Evolutionary conservation across 2,888 invertebrate species (phyloP), one percentile per base, ranked within the genome.

Genomic region (Conus canariensis): DNA sequence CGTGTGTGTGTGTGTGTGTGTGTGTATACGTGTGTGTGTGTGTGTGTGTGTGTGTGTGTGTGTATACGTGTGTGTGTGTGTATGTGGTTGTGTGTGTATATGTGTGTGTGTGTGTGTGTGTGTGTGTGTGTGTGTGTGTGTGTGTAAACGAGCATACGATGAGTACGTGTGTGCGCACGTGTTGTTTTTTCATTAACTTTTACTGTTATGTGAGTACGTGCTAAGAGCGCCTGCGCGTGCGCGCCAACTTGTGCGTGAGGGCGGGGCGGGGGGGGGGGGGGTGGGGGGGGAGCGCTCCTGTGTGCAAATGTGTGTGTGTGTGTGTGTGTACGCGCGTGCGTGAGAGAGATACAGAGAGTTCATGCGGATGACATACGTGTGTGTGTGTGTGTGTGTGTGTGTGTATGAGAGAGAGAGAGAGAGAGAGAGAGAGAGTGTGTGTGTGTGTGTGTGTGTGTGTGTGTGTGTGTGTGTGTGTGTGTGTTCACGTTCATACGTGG

Each of bases 81-180:
- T 74, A 7, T 74, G 74, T 74, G 74, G 10, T 4, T 74, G 19
- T 74, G 74, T 74, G 74, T 74, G n/a, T 74, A 7, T 74, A 7
- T 74, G 74, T 74, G 74, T 74, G 74, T 74, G n/a, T 74, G 74
- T 74, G 74, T 74, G 74, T 74, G 74, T 22, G n/a, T n/a, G 74
- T 22, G 74, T 9, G 74, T 74, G 74, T n/a, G 74, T 74, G 74
- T n/a, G 80, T 80, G 80, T 45, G 80, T 80, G 80, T 45, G 80
- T 80, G 25, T 14, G 80, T 80, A 19, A 30, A 30, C 30, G 80
- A 30, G 80, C 30, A 30, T 77, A 56, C 30, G 5, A 56, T 80
- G 4, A 56, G 45, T 80, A 30, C 25, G 30, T 45, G 80, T 8
- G 45, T 80, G 80, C 25, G 80, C 30, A 30, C 25, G 45, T 45